These are phyloP conservation scores for Ptychodera flava DNA, from an alignment of 35 echinoderm and acorn worm genomes.

Conservation along the genomic window DNA sequence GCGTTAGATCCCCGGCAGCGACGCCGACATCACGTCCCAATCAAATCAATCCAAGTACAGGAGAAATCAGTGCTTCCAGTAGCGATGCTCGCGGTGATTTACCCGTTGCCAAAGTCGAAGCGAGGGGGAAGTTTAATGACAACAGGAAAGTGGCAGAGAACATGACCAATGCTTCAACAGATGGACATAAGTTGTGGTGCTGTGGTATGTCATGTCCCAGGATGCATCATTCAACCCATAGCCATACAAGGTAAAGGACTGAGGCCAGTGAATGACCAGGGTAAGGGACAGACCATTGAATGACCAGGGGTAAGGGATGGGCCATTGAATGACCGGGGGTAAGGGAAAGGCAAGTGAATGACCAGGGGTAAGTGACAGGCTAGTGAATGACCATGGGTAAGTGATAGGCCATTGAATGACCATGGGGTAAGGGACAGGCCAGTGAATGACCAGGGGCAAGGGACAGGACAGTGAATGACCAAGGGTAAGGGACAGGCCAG, in stretches of 20 bases:
- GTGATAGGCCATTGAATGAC: no score
- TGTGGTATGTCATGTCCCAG: conserved; percentile 93
- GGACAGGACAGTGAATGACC: no score
- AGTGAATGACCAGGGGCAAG: no score
- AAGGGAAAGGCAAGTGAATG: no score
- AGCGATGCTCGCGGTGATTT: conserved; percentile 62
- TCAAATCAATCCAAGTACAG: conserved; percentile 81
- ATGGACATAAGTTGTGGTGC: conserved; percentile 91
- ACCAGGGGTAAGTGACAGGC: not conserved
- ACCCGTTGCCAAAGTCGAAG: conserved; percentile 78
- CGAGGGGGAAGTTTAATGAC: conserved; percentile 86
- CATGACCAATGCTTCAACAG: conserved; percentile 86
- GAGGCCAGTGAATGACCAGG: no score
- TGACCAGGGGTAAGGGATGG: no score
- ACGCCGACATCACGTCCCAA: conserved; percentile 38
- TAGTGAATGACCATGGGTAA: no score
- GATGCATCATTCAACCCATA: conserved; percentile 88
- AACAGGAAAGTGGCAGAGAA: conserved; percentile 82
- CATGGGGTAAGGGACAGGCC: no score
- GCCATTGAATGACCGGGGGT: no score
- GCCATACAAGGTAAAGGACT: conserved; percentile 84
- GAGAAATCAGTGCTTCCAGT: conserved; percentile 72
- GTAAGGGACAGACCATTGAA: no score
- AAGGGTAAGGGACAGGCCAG: no score
- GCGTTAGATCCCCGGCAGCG: conserved; percentile 19